phyloP scores from a whole-genome alignment of 2,797 vertebrate genomes.

The Lemur catta region DNA sequence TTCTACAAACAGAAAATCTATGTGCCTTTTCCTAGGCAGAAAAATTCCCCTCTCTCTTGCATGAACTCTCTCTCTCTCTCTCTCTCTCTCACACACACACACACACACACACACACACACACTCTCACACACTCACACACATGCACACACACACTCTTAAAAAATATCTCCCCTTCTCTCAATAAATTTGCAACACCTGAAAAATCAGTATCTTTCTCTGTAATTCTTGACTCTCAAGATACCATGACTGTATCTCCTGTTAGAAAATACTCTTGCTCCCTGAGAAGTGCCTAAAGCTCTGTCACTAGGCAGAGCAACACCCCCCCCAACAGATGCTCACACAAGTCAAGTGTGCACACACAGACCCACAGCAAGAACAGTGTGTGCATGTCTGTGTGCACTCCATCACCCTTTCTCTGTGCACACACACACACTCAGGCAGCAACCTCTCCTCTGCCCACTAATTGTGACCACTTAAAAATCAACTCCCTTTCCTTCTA shows the following conservation, averaged over 20 bases:
- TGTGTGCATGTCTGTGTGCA: too few species aligned
- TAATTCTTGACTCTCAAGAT: background rate
- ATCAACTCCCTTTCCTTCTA: background rate
- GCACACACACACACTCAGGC: rapidly evolving
- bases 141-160: background rate
- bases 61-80: background rate
- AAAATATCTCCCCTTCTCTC: background rate
- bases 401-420: too few species aligned
- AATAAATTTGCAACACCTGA: background rate
- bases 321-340: background rate
- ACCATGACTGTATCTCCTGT: background rate
- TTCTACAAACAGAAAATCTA: background rate
- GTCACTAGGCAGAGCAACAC: background rate
- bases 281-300: background rate
- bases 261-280: background rate
- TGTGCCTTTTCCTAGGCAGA: background rate
- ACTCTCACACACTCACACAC: background rate
- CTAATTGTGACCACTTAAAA: background rate
- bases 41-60: background rate
- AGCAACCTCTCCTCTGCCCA: background rate
- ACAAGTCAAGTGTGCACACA: background rate
- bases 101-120: background rate
- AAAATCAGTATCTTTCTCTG: background rate
- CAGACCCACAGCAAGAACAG: background rate
- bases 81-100: too few species aligned